Evolutionary conservation across 37 sponge, comb jelly and placozoan species (phyloP).

Genomic region (Bolinopsis microptera): DNA sequence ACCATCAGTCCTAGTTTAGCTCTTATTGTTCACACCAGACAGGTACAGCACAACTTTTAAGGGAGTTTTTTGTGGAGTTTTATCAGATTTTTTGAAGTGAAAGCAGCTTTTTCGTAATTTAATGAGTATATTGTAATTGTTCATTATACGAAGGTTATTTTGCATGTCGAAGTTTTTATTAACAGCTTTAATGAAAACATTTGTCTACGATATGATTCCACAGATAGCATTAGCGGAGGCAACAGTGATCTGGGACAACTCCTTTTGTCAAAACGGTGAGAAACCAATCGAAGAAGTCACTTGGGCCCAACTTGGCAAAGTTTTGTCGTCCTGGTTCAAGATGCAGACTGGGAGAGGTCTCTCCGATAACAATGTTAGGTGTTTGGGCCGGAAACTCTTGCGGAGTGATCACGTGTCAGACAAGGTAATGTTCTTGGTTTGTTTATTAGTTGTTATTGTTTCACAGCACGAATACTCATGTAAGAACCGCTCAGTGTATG

Average conservation of each 20-base stretch:
- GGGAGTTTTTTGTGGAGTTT: too few species aligned
- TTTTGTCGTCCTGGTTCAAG: conserved; percentile 19
- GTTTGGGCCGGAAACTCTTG: conserved; percentile 14
- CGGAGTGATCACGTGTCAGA: background rate
- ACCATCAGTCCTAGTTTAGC: background rate
- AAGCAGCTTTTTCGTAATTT: too few species aligned
- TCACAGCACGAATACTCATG: too few species aligned
- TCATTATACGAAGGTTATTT: too few species aligned
- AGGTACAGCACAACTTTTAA: too few species aligned
- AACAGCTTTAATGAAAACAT: too few species aligned
- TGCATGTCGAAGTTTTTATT: too few species aligned
- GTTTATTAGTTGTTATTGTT: too few species aligned
- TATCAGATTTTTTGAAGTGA: too few species aligned
- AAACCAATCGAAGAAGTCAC: background rate
- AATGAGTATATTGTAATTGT: too few species aligned
- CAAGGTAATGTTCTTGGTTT: background rate
- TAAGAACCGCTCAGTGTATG: too few species aligned
- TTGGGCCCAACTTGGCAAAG: background rate
- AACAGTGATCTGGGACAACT: conserved; percentile 29
- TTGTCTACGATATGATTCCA: too few species aligned
- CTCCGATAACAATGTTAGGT: conserved; percentile 12
- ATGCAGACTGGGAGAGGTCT: background rate
- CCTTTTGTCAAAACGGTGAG: background rate
- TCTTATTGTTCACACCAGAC: conserved; percentile 24
- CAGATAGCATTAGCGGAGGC: conserved; percentile 34